Evolutionary conservation across 2,113 vertebrate species (phyloP).

Genomic region (Otocyon megalotis): DNA sequence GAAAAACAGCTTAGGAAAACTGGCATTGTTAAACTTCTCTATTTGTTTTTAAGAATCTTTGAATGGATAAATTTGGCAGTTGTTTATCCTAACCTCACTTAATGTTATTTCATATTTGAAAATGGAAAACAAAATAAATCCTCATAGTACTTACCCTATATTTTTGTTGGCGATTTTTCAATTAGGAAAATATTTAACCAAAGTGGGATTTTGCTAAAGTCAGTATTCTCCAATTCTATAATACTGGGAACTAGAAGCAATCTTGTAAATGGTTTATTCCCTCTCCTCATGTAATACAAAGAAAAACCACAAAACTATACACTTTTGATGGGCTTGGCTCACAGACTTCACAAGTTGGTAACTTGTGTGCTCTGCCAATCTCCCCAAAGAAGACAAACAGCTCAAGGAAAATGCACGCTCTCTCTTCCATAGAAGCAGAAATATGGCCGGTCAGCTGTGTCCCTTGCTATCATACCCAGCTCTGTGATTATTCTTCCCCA

Average conservation of each 20-base stretch:
- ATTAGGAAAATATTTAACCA: neutral
- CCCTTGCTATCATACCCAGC: neutral
- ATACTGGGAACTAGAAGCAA: neutral
- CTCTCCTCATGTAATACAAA: constrained; percentile 27
- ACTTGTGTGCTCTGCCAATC: neutral
- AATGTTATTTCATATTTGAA: neutral
- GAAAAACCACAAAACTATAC: constrained; percentile 46
- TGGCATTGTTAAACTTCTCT: neutral
- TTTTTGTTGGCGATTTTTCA: neutral
- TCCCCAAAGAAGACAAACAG: neutral
- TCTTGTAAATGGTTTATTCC: constrained; percentile 32
- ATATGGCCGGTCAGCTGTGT: neutral
- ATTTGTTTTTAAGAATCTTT: neutral
- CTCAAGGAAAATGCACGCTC: neutral
- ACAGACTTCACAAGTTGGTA: neutral
- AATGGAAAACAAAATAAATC: constrained; percentile 40
- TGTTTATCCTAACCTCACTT: neutral
- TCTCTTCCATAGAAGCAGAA: neutral
- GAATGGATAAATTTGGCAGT: neutral
- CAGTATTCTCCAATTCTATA: constrained; percentile 1
- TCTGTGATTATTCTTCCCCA: neutral
- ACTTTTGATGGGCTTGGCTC: neutral
- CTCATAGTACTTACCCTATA: neutral
- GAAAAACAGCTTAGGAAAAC: neutral
- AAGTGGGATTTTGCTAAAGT: constrained; percentile 47